Evolutionary conservation across 2,888 invertebrate genomes (phyloP), one percentile per base, ranked within the genome.

Genomic region (Brassicogethes aeneus): DNA sequence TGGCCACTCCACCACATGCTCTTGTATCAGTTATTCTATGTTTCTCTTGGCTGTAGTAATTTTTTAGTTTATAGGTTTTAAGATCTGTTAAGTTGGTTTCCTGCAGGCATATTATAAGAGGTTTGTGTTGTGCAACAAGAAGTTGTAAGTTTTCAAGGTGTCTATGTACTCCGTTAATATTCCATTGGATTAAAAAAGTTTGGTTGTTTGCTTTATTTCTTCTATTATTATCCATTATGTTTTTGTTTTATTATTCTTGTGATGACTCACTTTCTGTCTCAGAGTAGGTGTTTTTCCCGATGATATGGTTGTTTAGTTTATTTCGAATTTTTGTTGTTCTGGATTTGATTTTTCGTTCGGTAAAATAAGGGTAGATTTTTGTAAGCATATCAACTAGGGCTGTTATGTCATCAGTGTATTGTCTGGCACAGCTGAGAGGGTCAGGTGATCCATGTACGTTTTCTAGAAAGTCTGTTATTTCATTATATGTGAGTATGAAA

Each of bases 61-160:
- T 36, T 40, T 36, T 43, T 3, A 48, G 36, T 1, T 35, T 16
- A 12, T 37, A 39, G n/a, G 43, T 43, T n/a, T 48, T 37, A 2
- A 35, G 14, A 2, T 31, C 17, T 16, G 37, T 44, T 14, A 48
- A 45, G 16, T 47, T 46, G 10, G 45, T 47, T 43, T 45, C 48
- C 36, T 44, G 44, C 7, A 46, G 36, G 31, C 43, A 44, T 2
- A 46, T 35, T 13, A 43, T 37, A 10, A 40, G 37, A n/a, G 45
- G 39, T 10, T 15, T 14, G 13, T 12, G 10, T 2, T 39, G 16
- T n/a, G 41, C 31, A n/a, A 43, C 33, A 16, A 46, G 42, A n/a
- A 40, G 32, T 39, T 46, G 38, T 16, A 44, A 37, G 14, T 32
- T 34, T 37, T 41, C 43, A n/a, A 46, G 23, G 34, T 36, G 45